A percentile compares a stretch with the other conserved stretches of the same genome.
phyloP scores from a whole-genome alignment of 1,140 invertebrate species.

The Calycopis cecrops region DNA sequence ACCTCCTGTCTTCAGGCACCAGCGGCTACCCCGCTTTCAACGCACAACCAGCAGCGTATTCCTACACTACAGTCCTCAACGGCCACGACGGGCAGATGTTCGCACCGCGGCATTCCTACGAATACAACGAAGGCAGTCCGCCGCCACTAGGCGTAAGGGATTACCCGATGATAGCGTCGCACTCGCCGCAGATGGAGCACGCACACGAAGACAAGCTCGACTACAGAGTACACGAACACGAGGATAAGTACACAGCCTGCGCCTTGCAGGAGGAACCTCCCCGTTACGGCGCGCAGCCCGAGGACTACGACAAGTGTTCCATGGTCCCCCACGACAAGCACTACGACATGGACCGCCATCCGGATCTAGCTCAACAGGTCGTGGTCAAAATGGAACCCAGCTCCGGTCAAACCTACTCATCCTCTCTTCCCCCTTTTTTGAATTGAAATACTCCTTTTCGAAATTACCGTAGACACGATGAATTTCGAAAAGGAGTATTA shows the following conservation, averaged over 20 bases:
- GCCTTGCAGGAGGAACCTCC: conserved; percentile 78
- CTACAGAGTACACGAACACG: conserved; percentile 68
- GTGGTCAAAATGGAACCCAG: conserved; percentile 79
- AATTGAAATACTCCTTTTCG: conserved; percentile 80
- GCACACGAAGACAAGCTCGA: conserved; percentile 73
- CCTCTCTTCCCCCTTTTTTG: conserved; percentile 85
- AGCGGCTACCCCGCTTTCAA: conserved; percentile 78
- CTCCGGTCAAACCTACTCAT: conserved; percentile 78
- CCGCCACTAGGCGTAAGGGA: conserved; percentile 77
- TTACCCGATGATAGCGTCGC: conserved; percentile 80
- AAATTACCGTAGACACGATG: conserved; percentile 63
- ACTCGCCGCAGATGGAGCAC: conserved; percentile 78
- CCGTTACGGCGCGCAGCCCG: conserved; percentile 72
- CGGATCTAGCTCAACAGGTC: conserved; percentile 73
- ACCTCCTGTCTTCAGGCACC: conserved; percentile 82
- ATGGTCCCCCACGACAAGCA: conserved; percentile 74
- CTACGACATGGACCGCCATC: conserved; percentile 71
- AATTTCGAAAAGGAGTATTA: conserved; percentile 74
- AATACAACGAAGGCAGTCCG: conserved; percentile 79
- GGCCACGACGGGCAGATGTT: conserved; percentile 82
- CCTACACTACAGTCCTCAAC: conserved; percentile 81
- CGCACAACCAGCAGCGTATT: conserved; percentile 71
- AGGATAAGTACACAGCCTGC: conserved; percentile 74
- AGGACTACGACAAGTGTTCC: conserved; percentile 73
- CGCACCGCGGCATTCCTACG: conserved; percentile 73